Conservation (phyloP, 2,888 invertebrate genomes). For the Gastrophysa polygoni region DNA sequence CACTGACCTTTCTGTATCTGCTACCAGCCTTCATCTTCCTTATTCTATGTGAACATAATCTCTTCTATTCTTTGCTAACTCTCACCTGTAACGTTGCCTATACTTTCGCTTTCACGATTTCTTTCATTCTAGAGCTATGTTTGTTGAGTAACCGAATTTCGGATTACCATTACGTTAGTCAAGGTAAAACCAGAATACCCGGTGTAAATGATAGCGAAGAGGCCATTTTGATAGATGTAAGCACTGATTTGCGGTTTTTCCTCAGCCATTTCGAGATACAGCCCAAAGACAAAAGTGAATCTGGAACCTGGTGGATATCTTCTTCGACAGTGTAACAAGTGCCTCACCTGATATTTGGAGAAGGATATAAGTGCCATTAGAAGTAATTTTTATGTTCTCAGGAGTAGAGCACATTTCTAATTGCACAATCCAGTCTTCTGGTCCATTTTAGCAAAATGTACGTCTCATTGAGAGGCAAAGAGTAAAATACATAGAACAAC, state of each 20-base stretch:
- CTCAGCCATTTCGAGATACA: too few relatives aligned
- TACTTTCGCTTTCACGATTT: conserved; percentile 1
- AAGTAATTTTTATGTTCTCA: too few relatives aligned
- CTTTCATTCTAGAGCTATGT: conserved; percentile 73
- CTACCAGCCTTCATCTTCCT: conserved; percentile 13
- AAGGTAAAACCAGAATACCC: conserved; percentile 94
- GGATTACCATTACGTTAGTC: conserved; percentile 90
- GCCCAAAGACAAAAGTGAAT: neutral
- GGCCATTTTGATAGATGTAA: conserved; percentile 86
- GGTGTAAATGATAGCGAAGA: conserved; percentile 93
- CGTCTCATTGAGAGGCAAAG: too few relatives aligned
- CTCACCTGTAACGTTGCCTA: conserved; percentile 24
- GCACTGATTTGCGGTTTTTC: conserved; percentile 20
- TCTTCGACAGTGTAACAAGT: too few relatives aligned
- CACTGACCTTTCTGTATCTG: conserved; percentile 15
- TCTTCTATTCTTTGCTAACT: conserved; percentile 14
- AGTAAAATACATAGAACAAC: too few relatives aligned
- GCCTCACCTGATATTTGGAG: too few relatives aligned
- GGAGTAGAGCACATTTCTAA: too few relatives aligned
- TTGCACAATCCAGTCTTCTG: too few relatives aligned
- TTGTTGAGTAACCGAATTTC: conserved; percentile 83
- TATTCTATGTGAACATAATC: neutral
- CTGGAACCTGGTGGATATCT: neutral
- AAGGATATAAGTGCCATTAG: too few relatives aligned
- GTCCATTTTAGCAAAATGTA: too few relatives aligned